These are phyloP conservation scores for Yponomeuta cagnagella DNA, from an alignment of 2,888 invertebrate species.

Conservation along the genomic window DNA sequence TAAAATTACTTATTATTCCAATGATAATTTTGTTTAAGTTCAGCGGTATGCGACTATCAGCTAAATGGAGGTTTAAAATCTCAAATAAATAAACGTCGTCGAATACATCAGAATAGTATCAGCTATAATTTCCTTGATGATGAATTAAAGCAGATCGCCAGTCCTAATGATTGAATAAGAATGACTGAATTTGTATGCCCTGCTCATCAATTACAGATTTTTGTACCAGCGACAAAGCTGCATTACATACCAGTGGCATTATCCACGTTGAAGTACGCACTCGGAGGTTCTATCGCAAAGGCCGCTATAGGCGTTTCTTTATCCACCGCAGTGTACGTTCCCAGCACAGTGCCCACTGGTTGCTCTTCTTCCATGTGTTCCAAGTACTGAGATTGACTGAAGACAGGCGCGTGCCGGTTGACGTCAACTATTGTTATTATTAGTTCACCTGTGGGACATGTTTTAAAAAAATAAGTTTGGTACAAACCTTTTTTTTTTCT, in stretches of 20 bases:
- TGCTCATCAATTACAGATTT: too few species aligned
- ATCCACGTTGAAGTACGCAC: slow-evolving; percentile 86
- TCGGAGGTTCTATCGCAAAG: slow-evolving; percentile 81
- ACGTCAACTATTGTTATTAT: slow-evolving; percentile 83
- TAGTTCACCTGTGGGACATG: slow-evolving; percentile 59
- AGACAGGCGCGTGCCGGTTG: slow-evolving; percentile 79
- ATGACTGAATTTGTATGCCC: too few species aligned
- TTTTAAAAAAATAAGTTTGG: background rate
- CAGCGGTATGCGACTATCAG: too few species aligned
- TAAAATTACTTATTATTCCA: too few species aligned
- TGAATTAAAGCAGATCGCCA: too few species aligned
- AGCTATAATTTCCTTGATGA: too few species aligned
- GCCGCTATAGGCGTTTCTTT: slow-evolving; percentile 88
- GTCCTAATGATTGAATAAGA: too few species aligned
- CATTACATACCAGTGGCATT: slow-evolving; percentile 80
- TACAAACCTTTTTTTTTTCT: background rate
- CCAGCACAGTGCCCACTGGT: slow-evolving; percentile 84
- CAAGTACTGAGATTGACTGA: slow-evolving; percentile 59
- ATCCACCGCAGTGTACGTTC: slow-evolving; percentile 86
- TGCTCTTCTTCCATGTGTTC: slow-evolving; percentile 84
- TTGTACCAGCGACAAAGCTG: too few species aligned
- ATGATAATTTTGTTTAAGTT: too few species aligned
- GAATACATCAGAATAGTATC: too few species aligned
- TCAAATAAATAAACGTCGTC: too few species aligned
- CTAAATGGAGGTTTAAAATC: too few species aligned